Evolutionary conservation across 2,113 vertebrate species (phyloP).

Genomic region (Chiloscyllium plagiosum): DNA sequence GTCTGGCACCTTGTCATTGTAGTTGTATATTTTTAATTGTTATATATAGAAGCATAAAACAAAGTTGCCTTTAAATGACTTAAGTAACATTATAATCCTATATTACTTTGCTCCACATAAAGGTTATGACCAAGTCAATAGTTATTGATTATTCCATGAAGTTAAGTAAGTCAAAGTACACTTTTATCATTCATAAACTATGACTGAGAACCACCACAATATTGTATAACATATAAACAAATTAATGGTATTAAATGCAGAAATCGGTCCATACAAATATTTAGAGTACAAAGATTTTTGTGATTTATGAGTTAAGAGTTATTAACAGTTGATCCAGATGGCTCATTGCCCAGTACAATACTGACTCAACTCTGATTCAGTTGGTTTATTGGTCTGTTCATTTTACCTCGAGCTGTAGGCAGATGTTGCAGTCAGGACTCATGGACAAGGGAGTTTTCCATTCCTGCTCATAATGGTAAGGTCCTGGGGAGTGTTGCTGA

Average conservation of each 20-base stretch:
- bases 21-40: neutral
- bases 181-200: neutral
- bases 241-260: neutral
- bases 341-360: neutral
- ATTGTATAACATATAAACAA: neutral
- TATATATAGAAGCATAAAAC: neutral
- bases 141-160: neutral
- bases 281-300: neutral
- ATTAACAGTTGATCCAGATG: neutral
- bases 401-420: neutral
- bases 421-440: neutral
- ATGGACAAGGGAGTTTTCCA: neutral
- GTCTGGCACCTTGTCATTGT: neutral
- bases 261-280: neutral
- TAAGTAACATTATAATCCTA: neutral
- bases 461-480: neutral
- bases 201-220: neutral
- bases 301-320: neutral
- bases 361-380: neutral
- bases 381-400: neutral
- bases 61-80: neutral
- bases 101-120: neutral
- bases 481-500: too few relatives aligned
- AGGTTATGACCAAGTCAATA: conserved; percentile 1
- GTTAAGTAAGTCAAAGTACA: neutral